These are phyloP conservation scores for Amiota communis DNA, from an alignment of 2,888 invertebrate genomes.

Conservation along the genomic window DNA sequence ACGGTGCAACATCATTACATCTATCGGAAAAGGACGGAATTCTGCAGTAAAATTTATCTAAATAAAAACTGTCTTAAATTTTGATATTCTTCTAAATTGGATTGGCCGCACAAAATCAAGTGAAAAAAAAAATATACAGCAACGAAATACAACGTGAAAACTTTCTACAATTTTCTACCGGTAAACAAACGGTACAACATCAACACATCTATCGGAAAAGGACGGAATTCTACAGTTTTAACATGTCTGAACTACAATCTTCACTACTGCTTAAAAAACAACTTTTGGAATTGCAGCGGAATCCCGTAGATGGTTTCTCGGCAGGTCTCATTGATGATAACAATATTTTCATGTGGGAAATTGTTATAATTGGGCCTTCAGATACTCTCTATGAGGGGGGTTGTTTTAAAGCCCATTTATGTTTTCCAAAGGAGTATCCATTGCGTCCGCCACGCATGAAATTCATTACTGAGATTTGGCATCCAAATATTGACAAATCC, in stretches of 20 bases:
- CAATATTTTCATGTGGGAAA: constrained; percentile 99
- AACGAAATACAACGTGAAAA: no score
- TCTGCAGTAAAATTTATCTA: no score
- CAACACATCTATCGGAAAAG: no score
- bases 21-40: no score
- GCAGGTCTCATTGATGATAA: constrained; percentile 98
- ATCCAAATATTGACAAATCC: constrained; percentile 86
- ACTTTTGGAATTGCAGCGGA: constrained; percentile 96
- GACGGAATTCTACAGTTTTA: no score
- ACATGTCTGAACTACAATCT: constrained; percentile 93
- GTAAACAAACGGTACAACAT: no score
- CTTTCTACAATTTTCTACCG: no score
- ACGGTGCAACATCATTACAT: no score
- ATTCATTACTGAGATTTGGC: constrained; percentile 99
- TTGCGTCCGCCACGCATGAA: constrained; percentile 98
- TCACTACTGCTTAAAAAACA: constrained; percentile 94
- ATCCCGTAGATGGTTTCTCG: constrained; percentile 99
- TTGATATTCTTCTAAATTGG: no score
- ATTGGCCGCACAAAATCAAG: no score
- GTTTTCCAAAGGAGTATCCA: constrained; percentile 99
- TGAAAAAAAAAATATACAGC: no score
- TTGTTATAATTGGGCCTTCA: constrained; percentile 98
- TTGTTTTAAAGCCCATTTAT: constrained; percentile 97
- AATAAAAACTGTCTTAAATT: no score
- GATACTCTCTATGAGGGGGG: constrained; percentile 99